Percentiles rank a stretch among this genome's conserved stretches.
Evolutionary conservation across 2,888 invertebrate species (phyloP).

Genomic region (Cryptus viduatorius): DNA sequence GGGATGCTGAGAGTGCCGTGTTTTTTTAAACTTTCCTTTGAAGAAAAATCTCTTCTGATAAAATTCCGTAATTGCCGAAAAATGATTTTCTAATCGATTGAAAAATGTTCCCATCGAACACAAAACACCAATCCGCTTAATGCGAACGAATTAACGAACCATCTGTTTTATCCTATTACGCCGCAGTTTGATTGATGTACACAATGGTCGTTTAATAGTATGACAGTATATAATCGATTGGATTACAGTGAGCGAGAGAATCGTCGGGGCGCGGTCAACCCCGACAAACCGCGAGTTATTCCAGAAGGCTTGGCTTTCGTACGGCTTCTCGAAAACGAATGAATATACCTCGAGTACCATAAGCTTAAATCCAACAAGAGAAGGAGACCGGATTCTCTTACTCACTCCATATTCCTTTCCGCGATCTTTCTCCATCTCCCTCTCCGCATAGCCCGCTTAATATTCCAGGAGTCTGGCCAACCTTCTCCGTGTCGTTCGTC

Average conservation of each 20-base stretch:
- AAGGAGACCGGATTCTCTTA: conserved; percentile 18
- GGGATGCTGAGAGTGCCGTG: no score
- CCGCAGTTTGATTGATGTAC: not conserved
- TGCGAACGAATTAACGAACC: not conserved
- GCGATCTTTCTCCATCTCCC: conserved; percentile 20
- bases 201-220: not conserved
- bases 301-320: conserved; percentile 38
- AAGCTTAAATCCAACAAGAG: conserved; percentile 47
- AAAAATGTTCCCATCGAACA: not conserved
- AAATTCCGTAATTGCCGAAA: no score
- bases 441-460: conserved; percentile 49
- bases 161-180: not conserved
- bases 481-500: conserved; percentile 66
- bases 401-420: conserved; percentile 8
- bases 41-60: no score
- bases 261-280: conserved; percentile 35
- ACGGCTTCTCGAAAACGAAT: conserved; percentile 31
- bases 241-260: conserved; percentile 4
- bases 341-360: conserved; percentile 39
- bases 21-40: no score
- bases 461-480: conserved; percentile 64
- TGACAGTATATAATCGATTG: conserved; percentile 6
- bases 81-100: no score
- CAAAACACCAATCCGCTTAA: not conserved
- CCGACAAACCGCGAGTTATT: conserved; percentile 47